These are phyloP conservation scores for Mesorhabditis sp. DNA, from an alignment of 2,888 invertebrate genomes.

Conservation along the genomic window DNA sequence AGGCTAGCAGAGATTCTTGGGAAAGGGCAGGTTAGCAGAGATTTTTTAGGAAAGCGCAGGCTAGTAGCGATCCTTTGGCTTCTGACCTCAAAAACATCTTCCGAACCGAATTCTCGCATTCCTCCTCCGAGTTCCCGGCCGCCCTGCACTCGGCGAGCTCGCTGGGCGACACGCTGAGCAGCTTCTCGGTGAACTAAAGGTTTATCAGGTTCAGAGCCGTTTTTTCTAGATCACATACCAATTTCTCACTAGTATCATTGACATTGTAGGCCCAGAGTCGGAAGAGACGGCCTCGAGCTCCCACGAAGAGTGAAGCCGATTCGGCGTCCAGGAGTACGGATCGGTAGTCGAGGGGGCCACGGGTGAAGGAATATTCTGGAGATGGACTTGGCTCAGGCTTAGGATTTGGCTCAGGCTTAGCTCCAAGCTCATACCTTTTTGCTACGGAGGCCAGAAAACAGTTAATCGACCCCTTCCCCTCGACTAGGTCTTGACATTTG, in stretches of 20 bases:
- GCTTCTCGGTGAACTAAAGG: slow-evolving; percentile 48
- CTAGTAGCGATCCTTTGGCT: neutral
- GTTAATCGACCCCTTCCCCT: too few relatives aligned
- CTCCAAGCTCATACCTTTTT: too few relatives aligned
- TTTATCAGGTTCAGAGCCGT: neutral
- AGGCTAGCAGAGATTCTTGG: too few relatives aligned
- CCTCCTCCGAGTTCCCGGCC: slow-evolving; percentile 34
- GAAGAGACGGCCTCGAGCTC: slow-evolving; percentile 52
- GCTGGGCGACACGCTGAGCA: slow-evolving; percentile 29
- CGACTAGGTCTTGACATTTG: too few relatives aligned
- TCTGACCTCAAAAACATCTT: slow-evolving; percentile 17
- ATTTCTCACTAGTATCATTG: slow-evolving; percentile 55
- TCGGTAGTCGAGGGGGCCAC: slow-evolving; percentile 46
- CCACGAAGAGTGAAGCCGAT: slow-evolving; percentile 54
- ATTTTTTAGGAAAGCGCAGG: too few relatives aligned
- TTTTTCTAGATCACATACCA: slow-evolving; percentile 23
- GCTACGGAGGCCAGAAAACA: too few relatives aligned
- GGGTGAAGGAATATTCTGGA: slow-evolving; percentile 53
- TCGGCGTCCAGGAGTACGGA: slow-evolving; percentile 48
- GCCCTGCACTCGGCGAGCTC: slow-evolving; percentile 49
- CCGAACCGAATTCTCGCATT: slow-evolving; percentile 38
- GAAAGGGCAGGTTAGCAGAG: too few relatives aligned
- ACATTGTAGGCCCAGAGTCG: slow-evolving; percentile 57
- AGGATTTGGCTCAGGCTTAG: too few relatives aligned
- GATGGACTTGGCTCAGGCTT: neutral